These are phyloP conservation scores for Corythucha ciliata DNA, from an alignment of 2,888 invertebrate species.

Conservation along the genomic window DNA sequence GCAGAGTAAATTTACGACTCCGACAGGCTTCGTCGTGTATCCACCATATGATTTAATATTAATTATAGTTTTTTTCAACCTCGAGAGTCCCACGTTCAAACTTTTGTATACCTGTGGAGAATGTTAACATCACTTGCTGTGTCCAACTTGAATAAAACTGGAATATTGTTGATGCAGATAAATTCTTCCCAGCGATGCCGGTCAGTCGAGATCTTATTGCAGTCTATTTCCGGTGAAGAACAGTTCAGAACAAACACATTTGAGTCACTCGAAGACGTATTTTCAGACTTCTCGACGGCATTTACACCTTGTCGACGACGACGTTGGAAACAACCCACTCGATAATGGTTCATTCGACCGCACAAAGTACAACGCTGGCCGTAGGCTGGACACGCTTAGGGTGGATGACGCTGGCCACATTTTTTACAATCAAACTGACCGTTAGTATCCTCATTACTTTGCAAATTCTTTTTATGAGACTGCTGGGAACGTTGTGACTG, in stretches of 20 bases:
- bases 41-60: not conserved
- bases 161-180: not conserved
- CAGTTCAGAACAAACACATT: too few species aligned
- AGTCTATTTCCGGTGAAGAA: too few species aligned
- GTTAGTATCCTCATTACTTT: not conserved
- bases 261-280: too few species aligned
- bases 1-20: not conserved
- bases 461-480: not conserved
- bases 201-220: too few species aligned
- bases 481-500: not conserved
- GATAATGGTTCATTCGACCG: too few species aligned
- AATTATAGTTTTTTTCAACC: not conserved
- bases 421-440: not conserved
- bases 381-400: too few species aligned
- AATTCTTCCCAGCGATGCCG: conserved; percentile 1
- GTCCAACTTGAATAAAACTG: not conserved
- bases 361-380: too few species aligned
- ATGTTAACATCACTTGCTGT: conserved; percentile 1
- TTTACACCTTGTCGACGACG: too few species aligned
- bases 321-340: too few species aligned
- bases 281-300: too few species aligned
- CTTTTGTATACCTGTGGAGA: not conserved
- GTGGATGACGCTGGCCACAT: too few species aligned
- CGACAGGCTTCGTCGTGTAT: not conserved
- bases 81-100: not conserved